A percentile compares a stretch with the other conserved stretches of the same genome.
Evolutionary conservation across 2,797 vertebrate genomes (phyloP).

Genomic region (Pogoniulus pusillus): DNA sequence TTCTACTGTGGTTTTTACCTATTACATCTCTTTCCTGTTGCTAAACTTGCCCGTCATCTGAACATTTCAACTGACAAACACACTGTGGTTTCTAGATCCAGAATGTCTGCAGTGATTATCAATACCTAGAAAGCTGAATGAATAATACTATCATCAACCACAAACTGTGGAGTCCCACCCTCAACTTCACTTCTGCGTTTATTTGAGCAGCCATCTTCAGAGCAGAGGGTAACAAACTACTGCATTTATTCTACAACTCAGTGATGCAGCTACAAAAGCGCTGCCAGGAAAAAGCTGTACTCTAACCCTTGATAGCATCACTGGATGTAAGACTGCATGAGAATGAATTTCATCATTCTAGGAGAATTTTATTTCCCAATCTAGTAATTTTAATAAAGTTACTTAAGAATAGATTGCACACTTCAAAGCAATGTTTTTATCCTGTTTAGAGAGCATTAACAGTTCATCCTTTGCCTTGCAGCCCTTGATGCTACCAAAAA

Average conservation of each 20-base stretch:
- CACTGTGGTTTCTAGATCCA: conserved; percentile 18
- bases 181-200: not conserved
- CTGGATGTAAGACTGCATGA: not conserved
- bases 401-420: not conserved
- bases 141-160: not conserved
- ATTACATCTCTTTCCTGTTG: conserved; percentile 44
- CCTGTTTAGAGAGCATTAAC: not conserved
- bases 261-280: not conserved
- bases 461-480: not conserved
- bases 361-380: not conserved
- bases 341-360: not conserved
- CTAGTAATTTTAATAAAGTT: not conserved
- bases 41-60: not conserved
- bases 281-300: not conserved
- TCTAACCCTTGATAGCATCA: not conserved
- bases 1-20: conserved; percentile 48
- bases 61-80: conserved; percentile 22
- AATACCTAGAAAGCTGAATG: conserved; percentile 52
- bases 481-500: not conserved
- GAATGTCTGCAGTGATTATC: not conserved
- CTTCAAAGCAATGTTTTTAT: not conserved
- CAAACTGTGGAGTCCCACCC: conserved; percentile 10
- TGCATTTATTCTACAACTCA: not conserved
- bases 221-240: not conserved
- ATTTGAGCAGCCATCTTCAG: conserved; percentile 10